phyloP scores from a whole-genome alignment of 2,113 vertebrate species.

The Baryphthengus martii region DNA sequence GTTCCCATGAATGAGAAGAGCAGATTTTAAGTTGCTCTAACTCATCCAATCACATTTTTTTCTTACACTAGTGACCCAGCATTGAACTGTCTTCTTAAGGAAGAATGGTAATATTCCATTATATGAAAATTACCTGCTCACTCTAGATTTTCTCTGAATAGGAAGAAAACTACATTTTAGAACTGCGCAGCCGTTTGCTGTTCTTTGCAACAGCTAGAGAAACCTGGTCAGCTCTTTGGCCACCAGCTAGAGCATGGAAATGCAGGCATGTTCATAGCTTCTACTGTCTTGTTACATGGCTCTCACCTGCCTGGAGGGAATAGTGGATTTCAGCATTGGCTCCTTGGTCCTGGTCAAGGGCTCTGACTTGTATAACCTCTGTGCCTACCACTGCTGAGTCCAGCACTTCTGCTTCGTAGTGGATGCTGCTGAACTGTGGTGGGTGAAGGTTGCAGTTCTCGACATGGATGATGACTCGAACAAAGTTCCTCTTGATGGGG shows the following conservation, averaged over 20 bases:
- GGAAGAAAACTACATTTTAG: background rate
- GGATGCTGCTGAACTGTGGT: constrained; percentile 81
- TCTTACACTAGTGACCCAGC: background rate
- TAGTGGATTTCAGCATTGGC: constrained; percentile 87
- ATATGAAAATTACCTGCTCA: background rate
- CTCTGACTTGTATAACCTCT: constrained; percentile 86
- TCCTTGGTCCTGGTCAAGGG: constrained; percentile 86
- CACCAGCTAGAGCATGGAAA: background rate
- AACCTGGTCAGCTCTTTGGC: background rate
- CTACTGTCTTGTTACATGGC: background rate
- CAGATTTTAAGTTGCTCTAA: background rate
- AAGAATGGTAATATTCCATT: background rate
- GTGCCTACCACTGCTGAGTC: constrained; percentile 74
- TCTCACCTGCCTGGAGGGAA: constrained; percentile 88
- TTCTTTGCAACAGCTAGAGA: background rate
- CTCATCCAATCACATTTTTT: background rate
- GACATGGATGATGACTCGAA: constrained; percentile 80
- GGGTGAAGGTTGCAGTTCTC: constrained; percentile 88
- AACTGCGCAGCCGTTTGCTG: background rate
- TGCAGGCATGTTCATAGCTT: background rate
- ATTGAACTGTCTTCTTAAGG: background rate
- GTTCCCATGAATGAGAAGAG: background rate
- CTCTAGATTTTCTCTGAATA: background rate
- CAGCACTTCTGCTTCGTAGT: constrained; percentile 78
- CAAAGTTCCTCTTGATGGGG: constrained; percentile 91